Conservation (phyloP, 1,140 invertebrate genomes). For the Drosophila nigrodunni region DNA sequence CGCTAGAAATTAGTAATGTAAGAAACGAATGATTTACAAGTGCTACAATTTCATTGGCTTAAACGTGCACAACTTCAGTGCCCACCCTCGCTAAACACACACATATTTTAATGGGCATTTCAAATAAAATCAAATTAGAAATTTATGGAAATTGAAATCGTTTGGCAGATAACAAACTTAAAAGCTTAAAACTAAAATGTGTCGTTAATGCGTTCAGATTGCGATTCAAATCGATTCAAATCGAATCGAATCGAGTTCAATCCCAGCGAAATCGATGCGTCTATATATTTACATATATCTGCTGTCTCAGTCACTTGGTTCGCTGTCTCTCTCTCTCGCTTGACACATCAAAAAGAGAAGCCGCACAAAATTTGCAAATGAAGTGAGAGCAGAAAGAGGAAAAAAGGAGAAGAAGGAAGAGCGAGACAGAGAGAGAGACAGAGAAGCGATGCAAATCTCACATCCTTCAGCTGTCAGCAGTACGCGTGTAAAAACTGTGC, state of each 20-base stretch:
- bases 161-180: slow-evolving; percentile 73
- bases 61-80: not conserved
- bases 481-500: slow-evolving; percentile 56
- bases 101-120: slow-evolving; percentile 63
- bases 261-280: slow-evolving; percentile 11
- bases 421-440: no score
- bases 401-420: not conserved
- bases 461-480: slow-evolving; percentile 54
- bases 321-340: not conserved
- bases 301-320: not conserved
- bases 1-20: no score
- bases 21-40: no score
- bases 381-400: not conserved
- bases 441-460: slow-evolving; percentile 34
- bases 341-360: slow-evolving; percentile 10
- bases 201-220: slow-evolving; percentile 73
- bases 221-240: slow-evolving; percentile 36
- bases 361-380: slow-evolving; percentile 26
- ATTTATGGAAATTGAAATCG: slow-evolving; percentile 76
- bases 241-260: slow-evolving; percentile 23
- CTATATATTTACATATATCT: slow-evolving; percentile 11
- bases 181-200: slow-evolving; percentile 82
- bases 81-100: slow-evolving; percentile 7
- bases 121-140: slow-evolving; percentile 83
- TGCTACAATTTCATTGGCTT: not conserved